Evolutionary conservation across 2,888 invertebrate species (phyloP), one percentile per base, ranked within the genome.

Genomic region (Oligia strigilis): DNA sequence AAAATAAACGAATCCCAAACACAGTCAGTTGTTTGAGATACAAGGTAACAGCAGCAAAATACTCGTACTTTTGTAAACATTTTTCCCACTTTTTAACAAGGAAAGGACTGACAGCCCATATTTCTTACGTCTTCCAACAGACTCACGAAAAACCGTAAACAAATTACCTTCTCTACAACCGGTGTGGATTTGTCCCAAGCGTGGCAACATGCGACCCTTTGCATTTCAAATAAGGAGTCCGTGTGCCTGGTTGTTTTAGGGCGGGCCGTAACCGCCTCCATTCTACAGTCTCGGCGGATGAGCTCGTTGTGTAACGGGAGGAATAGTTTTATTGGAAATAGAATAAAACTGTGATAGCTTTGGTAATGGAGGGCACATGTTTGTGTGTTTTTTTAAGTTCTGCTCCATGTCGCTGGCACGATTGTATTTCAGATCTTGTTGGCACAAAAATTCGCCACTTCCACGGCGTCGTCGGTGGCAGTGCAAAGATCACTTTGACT

Each of bases 151-250:
- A 76, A 76, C 77, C 77, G 67, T 64, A 78, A 69, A 81, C 72
- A 77, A 82, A 82, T 82, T 81, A 78, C 82, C 19, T 40, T 72
- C 19, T 19, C 77, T 40, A 40, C 66, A 52, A 72, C 81, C 81
- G 62, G 81, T 83, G 74, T 86, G 81, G 75, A 86, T 69, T 77
- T 73, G 67, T 72, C 83, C 83, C 79, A 80, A 83, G 81, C 52
- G 75, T 55, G 58, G 70, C 75, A 72, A 83, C 86, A 83, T 83
- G 80, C 81, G 76, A 84, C 85, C 87, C 87, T 88, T 90, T 90
- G 89, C 90, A 90, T 90, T 90, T 89, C 90, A 90, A 90, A 90
- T 90, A 86, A 88, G 89, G 78, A 84, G 80, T 71, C 80, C 66
- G 82, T 87, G 84, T 81, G 83, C 72, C 81, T 81, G 74, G 85